A percentile compares a stretch with the other conserved stretches of the same genome.
These are phyloP conservation scores for Fundulus diaphanus DNA, from an alignment of 2,797 vertebrate genomes.

Conservation along the genomic window DNA sequence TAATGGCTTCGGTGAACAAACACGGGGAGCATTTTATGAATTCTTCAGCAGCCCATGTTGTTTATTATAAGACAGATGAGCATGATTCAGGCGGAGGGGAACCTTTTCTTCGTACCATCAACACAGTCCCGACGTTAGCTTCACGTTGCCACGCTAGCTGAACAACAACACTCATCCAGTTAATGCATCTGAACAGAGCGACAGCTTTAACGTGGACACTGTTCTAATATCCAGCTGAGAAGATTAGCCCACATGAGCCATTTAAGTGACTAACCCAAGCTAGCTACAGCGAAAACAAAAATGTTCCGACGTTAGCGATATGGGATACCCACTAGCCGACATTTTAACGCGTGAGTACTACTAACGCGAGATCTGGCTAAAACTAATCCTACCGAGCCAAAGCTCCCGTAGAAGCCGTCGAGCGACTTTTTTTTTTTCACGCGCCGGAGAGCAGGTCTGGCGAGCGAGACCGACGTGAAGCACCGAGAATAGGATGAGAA, in stretches of 20 bases:
- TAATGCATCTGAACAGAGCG: not conserved
- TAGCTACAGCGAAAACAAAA: not conserved
- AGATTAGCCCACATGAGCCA: not conserved
- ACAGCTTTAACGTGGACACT: not conserved
- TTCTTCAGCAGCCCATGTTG: accelerated
- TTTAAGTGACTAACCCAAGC: not conserved
- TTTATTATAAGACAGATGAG: not conserved
- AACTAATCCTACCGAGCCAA: slow-evolving; percentile 30
- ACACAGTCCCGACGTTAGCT: slow-evolving; percentile 58
- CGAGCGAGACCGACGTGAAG: not conserved
- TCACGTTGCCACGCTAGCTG: slow-evolving; percentile 62
- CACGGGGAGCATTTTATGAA: not conserved
- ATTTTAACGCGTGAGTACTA: slow-evolving; percentile 24
- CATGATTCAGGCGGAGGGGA: not conserved
- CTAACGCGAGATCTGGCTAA: slow-evolving; percentile 53
- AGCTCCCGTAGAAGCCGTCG: slow-evolving; percentile 15
- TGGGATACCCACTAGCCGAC: slow-evolving; percentile 37
- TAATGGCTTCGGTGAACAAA: not conserved
- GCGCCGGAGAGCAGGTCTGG: not conserved
- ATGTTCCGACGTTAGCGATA: not conserved
- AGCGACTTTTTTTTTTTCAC: slow-evolving; percentile 30
- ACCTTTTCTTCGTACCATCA: not conserved
- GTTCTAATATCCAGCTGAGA: not conserved
- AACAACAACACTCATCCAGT: slow-evolving; percentile 5
- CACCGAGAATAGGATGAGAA: not conserved